Percentiles rank a stretch among this genome's conserved stretches.
Evolutionary conservation across 2,797 vertebrate species (phyloP).

Genomic region (Danio choprae): DNA sequence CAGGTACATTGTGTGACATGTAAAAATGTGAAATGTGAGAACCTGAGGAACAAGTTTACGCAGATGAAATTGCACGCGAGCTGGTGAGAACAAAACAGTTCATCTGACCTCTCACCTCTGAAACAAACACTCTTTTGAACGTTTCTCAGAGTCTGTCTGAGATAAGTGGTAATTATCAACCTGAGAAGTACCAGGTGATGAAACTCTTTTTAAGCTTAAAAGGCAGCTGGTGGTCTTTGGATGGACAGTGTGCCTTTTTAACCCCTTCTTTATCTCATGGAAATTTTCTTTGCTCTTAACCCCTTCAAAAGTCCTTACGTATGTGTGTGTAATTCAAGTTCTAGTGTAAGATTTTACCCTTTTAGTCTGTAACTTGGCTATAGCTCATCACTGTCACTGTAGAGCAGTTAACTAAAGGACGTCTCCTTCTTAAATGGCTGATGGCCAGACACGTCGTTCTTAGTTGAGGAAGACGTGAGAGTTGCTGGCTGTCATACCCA

Average conservation of each 20-base stretch:
- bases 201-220: slow-evolving; percentile 37
- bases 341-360: slow-evolving; percentile 5
- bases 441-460: slow-evolving; percentile 37
- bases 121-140: slow-evolving; percentile 7
- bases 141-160: slow-evolving; percentile 12
- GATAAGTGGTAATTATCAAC: slow-evolving; percentile 47
- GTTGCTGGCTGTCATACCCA: slow-evolving; percentile 52
- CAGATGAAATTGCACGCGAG: neutral
- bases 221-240: slow-evolving; percentile 11
- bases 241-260: slow-evolving; percentile 8
- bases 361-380: neutral
- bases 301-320: neutral
- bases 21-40: neutral
- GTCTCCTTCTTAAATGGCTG: slow-evolving; percentile 41
- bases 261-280: slow-evolving; percentile 6
- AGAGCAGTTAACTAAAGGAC: slow-evolving; percentile 30
- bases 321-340: slow-evolving; percentile 17
- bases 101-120: slow-evolving; percentile 11
- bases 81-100: neutral
- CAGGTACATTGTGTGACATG: neutral
- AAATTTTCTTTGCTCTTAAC: slow-evolving; percentile 22
- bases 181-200: slow-evolving; percentile 13
- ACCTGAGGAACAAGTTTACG: slow-evolving; percentile 6
- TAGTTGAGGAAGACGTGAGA: slow-evolving; percentile 37
- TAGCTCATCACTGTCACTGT: neutral